These are phyloP conservation scores for Crotalus viridis DNA, from an alignment of 2,113 vertebrate genomes.

Conservation along the genomic window DNA sequence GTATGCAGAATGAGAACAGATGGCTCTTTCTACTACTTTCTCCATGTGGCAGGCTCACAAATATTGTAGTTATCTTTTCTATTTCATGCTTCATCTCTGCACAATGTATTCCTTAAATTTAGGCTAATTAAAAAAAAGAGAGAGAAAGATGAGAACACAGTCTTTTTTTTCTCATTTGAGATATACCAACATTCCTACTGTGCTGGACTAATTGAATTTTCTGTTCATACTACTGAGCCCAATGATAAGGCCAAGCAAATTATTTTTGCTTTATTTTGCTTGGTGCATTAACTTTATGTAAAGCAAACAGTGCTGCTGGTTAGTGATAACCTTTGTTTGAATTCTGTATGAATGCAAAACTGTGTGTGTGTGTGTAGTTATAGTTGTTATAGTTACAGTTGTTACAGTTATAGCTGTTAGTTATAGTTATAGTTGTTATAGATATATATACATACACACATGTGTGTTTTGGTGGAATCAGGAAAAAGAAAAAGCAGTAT, in stretches of 20 bases:
- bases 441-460: neutral
- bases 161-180: neutral
- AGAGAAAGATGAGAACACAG: neutral
- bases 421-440: neutral
- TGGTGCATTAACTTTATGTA: neutral
- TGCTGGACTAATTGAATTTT: constrained; percentile 22
- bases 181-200: neutral
- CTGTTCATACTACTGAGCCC: neutral
- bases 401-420: neutral
- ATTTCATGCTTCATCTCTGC: neutral
- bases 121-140: neutral
- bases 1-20: neutral
- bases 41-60: neutral
- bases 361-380: neutral
- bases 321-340: constrained; percentile 8
- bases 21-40: neutral
- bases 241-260: constrained; percentile 12
- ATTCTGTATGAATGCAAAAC: neutral
- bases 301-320: neutral
- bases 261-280: neutral
- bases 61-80: neutral
- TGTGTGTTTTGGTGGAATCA: neutral
- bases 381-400: neutral
- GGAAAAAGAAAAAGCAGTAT: neutral
- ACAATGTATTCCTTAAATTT: neutral